phyloP scores from a whole-genome alignment of 1,140 invertebrate genomes.

The Drosophila orena region DNA sequence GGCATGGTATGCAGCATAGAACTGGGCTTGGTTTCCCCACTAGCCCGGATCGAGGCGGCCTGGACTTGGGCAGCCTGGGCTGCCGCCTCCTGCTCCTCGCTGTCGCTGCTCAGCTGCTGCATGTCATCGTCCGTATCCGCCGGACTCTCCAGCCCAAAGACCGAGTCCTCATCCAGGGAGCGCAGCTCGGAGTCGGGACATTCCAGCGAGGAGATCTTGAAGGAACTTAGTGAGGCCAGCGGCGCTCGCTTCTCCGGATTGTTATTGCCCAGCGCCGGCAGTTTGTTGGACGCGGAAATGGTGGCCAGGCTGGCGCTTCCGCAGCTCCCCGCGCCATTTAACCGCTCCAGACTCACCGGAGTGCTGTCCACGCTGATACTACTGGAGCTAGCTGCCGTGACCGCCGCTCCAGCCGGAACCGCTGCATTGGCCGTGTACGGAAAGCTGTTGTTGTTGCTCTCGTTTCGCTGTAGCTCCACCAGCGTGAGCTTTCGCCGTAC shows the following conservation, averaged over 20 bases:
- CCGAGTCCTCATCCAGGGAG: conserved; percentile 90
- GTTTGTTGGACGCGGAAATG: conserved; percentile 51
- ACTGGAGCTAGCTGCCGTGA: conserved; percentile 64
- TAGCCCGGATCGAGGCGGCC: conserved; percentile 7
- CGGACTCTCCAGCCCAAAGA: conserved; percentile 87
- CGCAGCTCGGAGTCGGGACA: conserved; percentile 88
- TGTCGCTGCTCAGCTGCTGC: conserved; percentile 92
- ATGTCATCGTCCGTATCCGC: conserved; percentile 91
- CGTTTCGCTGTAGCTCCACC: conserved; percentile 72
- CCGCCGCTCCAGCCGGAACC: conserved; percentile 26
- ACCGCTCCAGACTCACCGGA: conserved; percentile 69
- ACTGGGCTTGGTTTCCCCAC: conserved; percentile 25
- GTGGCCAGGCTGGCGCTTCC: conserved; percentile 70
- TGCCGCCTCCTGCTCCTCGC: conserved; percentile 86
- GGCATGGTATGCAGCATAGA: conserved; percentile 19
- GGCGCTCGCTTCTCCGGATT: conserved; percentile 87
- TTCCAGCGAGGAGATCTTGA: conserved; percentile 89
- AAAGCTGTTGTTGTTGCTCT: conserved; percentile 67
- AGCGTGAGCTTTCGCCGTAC: conserved; percentile 74
- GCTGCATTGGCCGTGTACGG: conserved; percentile 68
- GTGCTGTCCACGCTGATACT: conserved; percentile 81
- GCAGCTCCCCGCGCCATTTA: conserved; percentile 51
- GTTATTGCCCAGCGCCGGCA: conserved; percentile 46
- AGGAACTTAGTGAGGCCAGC: conserved; percentile 91
- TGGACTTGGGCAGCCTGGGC: conserved; percentile 11